Conservation (phyloP, 2,888 invertebrate species). For the Eubasilissa splendida region DNA sequence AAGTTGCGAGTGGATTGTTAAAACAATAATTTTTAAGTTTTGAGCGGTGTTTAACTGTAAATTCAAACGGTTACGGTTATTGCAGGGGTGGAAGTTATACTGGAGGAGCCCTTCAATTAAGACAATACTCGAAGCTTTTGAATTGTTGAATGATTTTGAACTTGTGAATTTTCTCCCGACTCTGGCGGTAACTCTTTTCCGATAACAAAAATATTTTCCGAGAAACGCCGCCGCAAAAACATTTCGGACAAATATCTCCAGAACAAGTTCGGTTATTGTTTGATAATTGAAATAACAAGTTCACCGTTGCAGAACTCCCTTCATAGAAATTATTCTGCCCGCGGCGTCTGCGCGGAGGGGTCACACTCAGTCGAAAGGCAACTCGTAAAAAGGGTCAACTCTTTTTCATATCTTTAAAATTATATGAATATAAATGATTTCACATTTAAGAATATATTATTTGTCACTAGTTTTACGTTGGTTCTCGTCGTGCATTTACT, state of each 20-base stretch:
- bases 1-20: too few relatives aligned
- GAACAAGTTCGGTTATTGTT: slow-evolving; percentile 47
- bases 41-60: too few relatives aligned
- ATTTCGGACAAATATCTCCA: slow-evolving; percentile 27
- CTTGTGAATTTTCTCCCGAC: slow-evolving; percentile 14
- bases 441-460: neutral
- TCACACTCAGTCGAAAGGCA: neutral
- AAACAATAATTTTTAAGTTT: too few relatives aligned
- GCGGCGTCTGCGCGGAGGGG: slow-evolving; percentile 11
- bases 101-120: neutral
- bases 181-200: neutral
- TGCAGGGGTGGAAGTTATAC: neutral
- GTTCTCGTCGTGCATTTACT: too few relatives aligned
- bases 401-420: neutral
- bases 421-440: neutral
- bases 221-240: slow-evolving; percentile 13
- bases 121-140: slow-evolving; percentile 17
- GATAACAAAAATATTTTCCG: slow-evolving; percentile 15
- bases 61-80: too few relatives aligned
- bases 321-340: slow-evolving; percentile 19
- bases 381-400: neutral
- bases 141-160: slow-evolving; percentile 1
- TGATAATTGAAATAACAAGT: slow-evolving; percentile 55
- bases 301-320: slow-evolving; percentile 43
- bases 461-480: too few relatives aligned